A percentile compares a stretch with the other conserved stretches of the same genome.
phyloP scores from a whole-genome alignment of 2,113 vertebrate species.

The Psittacus erithacus region DNA sequence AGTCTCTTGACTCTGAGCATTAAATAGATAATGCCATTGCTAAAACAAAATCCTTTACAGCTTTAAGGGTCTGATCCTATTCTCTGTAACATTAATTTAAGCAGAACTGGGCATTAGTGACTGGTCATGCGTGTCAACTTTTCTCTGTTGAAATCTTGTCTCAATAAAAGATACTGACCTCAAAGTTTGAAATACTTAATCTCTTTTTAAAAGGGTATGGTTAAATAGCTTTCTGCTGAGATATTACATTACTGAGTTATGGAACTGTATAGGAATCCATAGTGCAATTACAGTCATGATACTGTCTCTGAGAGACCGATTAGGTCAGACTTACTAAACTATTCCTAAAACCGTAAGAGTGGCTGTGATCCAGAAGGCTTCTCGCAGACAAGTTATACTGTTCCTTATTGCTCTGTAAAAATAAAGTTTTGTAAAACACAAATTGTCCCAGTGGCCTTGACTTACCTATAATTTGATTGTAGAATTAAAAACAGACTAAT shows the following conservation, averaged over 20 bases:
- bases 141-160: background rate
- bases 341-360: background rate
- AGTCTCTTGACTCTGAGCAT: background rate
- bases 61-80: background rate
- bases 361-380: slow-evolving; percentile 8
- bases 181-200: background rate
- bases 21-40: background rate
- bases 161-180: background rate
- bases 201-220: background rate
- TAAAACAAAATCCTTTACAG: background rate
- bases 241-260: background rate
- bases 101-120: background rate
- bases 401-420: background rate
- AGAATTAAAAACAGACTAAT: background rate
- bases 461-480: background rate
- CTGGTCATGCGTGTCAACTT: background rate
- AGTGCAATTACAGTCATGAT: background rate
- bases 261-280: background rate
- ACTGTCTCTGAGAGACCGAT: background rate
- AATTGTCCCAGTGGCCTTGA: background rate
- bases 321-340: slow-evolving; percentile 36
- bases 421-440: background rate
- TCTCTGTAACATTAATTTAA: background rate
- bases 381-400: background rate
- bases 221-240: slow-evolving; percentile 43